These are phyloP conservation scores for Dyspetes luteomarginatus DNA, from an alignment of 2,888 invertebrate species.

Conservation along the genomic window DNA sequence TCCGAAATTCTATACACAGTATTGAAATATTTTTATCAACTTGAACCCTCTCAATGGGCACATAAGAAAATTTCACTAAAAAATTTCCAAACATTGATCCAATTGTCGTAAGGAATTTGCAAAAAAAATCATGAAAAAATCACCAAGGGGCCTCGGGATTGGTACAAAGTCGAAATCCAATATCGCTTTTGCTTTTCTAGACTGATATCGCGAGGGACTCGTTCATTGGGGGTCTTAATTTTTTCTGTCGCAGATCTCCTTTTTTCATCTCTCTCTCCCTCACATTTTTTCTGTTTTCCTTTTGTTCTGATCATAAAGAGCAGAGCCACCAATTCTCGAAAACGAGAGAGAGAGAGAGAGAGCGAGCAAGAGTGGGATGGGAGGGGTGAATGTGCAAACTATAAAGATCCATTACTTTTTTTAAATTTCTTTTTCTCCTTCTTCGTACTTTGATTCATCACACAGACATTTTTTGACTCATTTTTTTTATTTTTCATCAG, in stretches of 20 bases:
- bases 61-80: not conserved
- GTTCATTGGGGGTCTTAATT: conserved; percentile 60
- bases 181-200: conserved; percentile 67
- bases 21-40: not conserved
- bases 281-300: not conserved
- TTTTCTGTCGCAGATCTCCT: conserved; percentile 38
- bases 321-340: conserved; percentile 49
- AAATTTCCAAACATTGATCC: not conserved
- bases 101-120: not conserved
- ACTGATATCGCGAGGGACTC: conserved; percentile 43
- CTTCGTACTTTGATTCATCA: conserved; percentile 3
- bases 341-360: conserved; percentile 23
- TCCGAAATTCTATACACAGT: not conserved
- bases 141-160: conserved; percentile 5
- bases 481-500: conserved; percentile 83
- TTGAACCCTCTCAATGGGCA: not conserved
- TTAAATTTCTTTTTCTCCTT: not conserved
- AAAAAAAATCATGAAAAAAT: conserved; percentile 15
- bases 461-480: conserved; percentile 32
- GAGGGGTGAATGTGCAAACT: conserved; percentile 2
- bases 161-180: conserved; percentile 69
- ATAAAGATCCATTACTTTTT: not conserved
- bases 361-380: no score
- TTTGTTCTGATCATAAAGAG: conserved; percentile 22
- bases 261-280: not conserved